Percentiles rank a stretch among this genome's conserved stretches.
phyloP scores from a whole-genome alignment of 2,888 invertebrate species.

The Caenorhabditis macrosperma region DNA sequence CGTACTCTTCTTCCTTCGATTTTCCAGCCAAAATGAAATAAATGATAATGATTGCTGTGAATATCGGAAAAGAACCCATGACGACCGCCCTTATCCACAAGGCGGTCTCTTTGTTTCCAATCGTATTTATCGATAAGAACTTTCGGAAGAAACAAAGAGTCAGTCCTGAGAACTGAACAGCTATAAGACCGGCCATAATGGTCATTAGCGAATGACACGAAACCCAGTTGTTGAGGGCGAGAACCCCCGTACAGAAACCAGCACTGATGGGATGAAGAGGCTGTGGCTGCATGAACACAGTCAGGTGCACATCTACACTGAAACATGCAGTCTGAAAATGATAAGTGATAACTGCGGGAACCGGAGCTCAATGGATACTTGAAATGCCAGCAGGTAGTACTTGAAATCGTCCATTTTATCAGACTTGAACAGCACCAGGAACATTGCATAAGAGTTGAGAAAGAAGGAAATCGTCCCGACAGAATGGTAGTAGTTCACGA shows the following conservation, averaged over 20 bases:
- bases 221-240: background rate
- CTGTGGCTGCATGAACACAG: background rate
- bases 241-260: background rate
- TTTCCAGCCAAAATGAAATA: background rate
- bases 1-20: background rate
- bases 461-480: background rate
- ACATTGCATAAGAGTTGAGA: conserved; percentile 1
- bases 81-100: background rate
- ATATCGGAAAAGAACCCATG: background rate
- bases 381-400: background rate
- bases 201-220: background rate
- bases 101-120: background rate
- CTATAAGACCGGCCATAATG: background rate
- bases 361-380: no score
- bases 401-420: background rate
- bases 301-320: background rate
- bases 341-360: background rate
- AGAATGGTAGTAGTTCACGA: conserved; percentile 7
- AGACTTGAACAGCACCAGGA: background rate
- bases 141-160: background rate
- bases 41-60: background rate
- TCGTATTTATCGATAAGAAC: background rate
- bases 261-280: background rate
- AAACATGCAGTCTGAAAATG: background rate
- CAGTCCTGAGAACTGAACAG: background rate